These are phyloP conservation scores for Platycnemis pennipes DNA, from an alignment of 2,888 invertebrate species.

Conservation along the genomic window DNA sequence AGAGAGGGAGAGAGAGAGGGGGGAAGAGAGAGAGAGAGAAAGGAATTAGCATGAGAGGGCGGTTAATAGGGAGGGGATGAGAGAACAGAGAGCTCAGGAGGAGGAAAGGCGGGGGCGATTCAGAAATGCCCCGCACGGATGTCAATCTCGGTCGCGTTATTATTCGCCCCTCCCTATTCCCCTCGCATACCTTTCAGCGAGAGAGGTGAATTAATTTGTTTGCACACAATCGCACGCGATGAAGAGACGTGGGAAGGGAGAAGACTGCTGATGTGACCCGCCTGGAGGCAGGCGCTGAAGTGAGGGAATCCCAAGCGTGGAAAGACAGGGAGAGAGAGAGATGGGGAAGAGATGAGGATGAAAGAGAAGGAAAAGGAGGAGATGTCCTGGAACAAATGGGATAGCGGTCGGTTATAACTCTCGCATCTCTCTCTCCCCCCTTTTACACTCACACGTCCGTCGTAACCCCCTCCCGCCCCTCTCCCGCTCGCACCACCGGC, in stretches of 20 bases:
- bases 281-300: not conserved
- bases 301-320: not conserved
- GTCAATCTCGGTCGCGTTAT: slow-evolving; percentile 46
- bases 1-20: not conserved
- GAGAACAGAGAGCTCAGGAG: not conserved
- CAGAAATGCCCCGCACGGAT: not conserved
- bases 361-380: not conserved
- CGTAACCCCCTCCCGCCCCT: not conserved
- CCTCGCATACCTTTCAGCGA: slow-evolving; percentile 15
- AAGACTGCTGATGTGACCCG: not conserved
- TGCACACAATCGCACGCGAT: slow-evolving; percentile 59
- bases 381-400: not conserved
- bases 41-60: slow-evolving; percentile 14
- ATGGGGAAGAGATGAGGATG: not conserved
- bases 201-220: slow-evolving; percentile 62
- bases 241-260: not conserved
- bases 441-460: too few species aligned
- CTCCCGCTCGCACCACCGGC: not conserved
- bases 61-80: slow-evolving; percentile 5
- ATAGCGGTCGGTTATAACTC: not conserved
- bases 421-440: not conserved
- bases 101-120: not conserved
- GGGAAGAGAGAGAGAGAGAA: not conserved
- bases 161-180: not conserved
- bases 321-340: not conserved